phyloP scores from a whole-genome alignment of 2,888 invertebrate genomes.

The Synergus gifuensis region DNA sequence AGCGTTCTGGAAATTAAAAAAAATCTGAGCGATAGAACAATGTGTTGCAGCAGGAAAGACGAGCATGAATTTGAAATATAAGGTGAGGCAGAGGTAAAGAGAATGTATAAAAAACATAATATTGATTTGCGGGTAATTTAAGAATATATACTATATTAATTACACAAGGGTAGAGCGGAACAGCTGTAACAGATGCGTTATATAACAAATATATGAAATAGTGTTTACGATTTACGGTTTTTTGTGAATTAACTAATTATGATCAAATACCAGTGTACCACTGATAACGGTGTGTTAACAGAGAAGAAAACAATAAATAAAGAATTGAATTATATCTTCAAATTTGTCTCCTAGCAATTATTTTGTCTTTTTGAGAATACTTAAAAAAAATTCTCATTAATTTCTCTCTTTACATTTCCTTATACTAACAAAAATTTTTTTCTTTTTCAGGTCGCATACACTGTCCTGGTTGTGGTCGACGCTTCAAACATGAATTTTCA shows the following conservation, averaged over 20 bases:
- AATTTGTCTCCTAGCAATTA: slow-evolving; percentile 38
- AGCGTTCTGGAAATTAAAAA: slow-evolving; percentile 61
- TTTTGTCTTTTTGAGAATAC: background rate
- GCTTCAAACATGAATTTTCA: slow-evolving; percentile 61
- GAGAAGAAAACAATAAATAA: slow-evolving; percentile 68
- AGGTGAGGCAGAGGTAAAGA: slow-evolving; percentile 33
- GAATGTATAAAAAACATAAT: slow-evolving; percentile 16
- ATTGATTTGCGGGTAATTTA: slow-evolving; percentile 20
- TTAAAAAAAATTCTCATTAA: background rate
- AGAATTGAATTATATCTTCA: slow-evolving; percentile 72
- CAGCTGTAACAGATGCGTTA: slow-evolving; percentile 25
- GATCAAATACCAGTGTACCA: slow-evolving; percentile 62
- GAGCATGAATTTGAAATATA: slow-evolving; percentile 13
- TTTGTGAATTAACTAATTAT: slow-evolving; percentile 65
- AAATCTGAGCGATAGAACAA: slow-evolving; percentile 32
- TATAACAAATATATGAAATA: slow-evolving; percentile 51
- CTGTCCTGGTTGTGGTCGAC: slow-evolving; percentile 60
- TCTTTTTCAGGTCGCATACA: slow-evolving; percentile 60
- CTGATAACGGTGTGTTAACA: slow-evolving; percentile 70
- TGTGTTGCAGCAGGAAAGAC: slow-evolving; percentile 34
- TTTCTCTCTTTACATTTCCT: background rate
- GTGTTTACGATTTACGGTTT: slow-evolving; percentile 64
- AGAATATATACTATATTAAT: slow-evolving; percentile 2
- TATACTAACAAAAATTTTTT: slow-evolving; percentile 41
- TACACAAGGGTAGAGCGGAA: slow-evolving; percentile 19